Percentiles rank a stretch among this genome's conserved stretches.
phyloP scores from a whole-genome alignment of 2,888 invertebrate species.

The Drosophila koepferae region DNA sequence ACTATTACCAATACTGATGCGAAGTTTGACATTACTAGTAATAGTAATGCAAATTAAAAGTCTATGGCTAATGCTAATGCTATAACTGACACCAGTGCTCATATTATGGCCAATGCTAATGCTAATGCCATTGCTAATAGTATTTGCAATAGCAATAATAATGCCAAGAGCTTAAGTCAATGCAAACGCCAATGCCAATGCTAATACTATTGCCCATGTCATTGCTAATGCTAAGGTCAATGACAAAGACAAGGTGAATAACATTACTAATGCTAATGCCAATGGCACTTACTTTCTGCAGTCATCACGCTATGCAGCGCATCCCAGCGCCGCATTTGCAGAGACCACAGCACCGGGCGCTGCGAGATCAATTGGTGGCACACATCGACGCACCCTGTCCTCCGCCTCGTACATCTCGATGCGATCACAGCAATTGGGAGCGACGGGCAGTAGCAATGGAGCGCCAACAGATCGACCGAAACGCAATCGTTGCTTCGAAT shows the following conservation, averaged over 20 bases:
- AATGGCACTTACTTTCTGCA: slow-evolving; percentile 35
- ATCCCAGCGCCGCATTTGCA: slow-evolving; percentile 70
- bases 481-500: slow-evolving; percentile 71
- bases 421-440: slow-evolving; percentile 60
- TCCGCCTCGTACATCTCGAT: slow-evolving; percentile 79
- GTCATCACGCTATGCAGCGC: slow-evolving; percentile 67
- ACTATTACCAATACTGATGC: not conserved
- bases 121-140: not conserved
- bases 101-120: not conserved
- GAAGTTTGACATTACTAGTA: too few relatives aligned
- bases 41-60: not conserved
- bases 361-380: slow-evolving; percentile 39
- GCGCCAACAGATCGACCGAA: slow-evolving; percentile 73
- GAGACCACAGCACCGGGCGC: slow-evolving; percentile 49
- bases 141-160: not conserved
- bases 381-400: slow-evolving; percentile 76
- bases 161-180: not conserved
- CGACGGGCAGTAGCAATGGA: slow-evolving; percentile 4
- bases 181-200: not conserved
- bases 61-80: not conserved
- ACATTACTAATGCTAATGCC: not conserved
- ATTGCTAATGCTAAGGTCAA: not conserved
- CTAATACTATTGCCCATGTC: not conserved
- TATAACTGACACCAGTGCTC: not conserved
- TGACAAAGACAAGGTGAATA: not conserved